Evolutionary conservation across 1,140 invertebrate genomes (phyloP), one percentile per base, ranked within the genome.

Genomic region (Trypoxylus dichotomus): DNA sequence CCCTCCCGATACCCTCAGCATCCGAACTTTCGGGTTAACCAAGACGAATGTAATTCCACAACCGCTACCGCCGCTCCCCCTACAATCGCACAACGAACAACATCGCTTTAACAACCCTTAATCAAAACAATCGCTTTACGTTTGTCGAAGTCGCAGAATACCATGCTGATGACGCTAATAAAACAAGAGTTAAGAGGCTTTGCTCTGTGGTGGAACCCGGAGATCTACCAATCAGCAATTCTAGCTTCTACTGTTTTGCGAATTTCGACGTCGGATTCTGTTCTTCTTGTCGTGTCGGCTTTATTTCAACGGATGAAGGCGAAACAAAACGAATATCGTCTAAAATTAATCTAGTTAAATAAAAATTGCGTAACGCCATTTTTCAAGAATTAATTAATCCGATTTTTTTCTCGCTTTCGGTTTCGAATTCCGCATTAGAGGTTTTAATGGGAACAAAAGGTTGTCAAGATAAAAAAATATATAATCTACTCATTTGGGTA

Each of bases 101-200:
- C 47, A 54, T 54, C 47, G 47, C 47, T 54, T 54, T 54, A 54
- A 54, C 47, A 54, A 15, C 47, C 47, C 47, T 54, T 54, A 54
- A 54, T 54, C 47, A 54, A 54, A 54, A 54, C 47, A 54, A 54
- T 54, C 47, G 47, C 47, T 54, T 54, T 54, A 54, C 47, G 47
- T 54, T 54, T 54, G 47, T 54, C 47, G 19, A 54, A 54, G 47
- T 54, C 47, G 47, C 47, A 19, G 47, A 54, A 13, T 54, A 54
- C 47, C 19, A 54, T 2, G 47, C 47, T 54, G 47, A 54, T 54
- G 47, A 54, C 47, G 47, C 47, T 54, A 54, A 54, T 54, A 54
- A 54, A 54, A 54, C 47, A 54, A 19, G 47, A 54, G 47, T 54
- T 54, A 54, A 54, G 47, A 54, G 47, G 47, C 47, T 54, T 54